These are phyloP conservation scores for Carapus acus DNA, from an alignment of 2,797 vertebrate species.

Conservation along the genomic window DNA sequence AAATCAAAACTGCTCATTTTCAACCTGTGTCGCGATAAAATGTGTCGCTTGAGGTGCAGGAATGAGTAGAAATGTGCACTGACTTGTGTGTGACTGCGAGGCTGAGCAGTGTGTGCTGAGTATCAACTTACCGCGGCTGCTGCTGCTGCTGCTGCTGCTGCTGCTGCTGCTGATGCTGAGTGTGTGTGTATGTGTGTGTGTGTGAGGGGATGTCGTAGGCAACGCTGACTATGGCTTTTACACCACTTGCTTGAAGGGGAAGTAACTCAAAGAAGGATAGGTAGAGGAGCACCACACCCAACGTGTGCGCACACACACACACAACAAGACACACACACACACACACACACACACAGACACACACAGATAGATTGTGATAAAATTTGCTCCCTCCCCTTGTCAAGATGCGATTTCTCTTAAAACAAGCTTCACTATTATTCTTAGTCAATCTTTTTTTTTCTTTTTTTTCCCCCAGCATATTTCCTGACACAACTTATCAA, in stretches of 20 bases:
- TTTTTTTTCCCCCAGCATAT: too few species aligned
- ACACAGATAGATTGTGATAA: conserved; percentile 14
- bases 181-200: conserved; percentile 12
- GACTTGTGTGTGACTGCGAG: background rate
- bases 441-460: too few species aligned
- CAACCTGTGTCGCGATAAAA: background rate
- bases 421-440: background rate
- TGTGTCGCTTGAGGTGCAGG: background rate
- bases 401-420: background rate
- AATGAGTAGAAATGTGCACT: background rate
- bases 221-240: conserved; percentile 23
- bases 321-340: too few species aligned
- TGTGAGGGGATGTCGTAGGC: conserved; percentile 16
- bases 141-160: conserved; percentile 42
- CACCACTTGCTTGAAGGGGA: conserved; percentile 68
- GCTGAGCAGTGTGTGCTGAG: background rate
- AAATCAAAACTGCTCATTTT: background rate
- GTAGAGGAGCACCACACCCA: conserved; percentile 48
- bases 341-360: background rate
- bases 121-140: conserved; percentile 27
- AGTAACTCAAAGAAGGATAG: conserved; percentile 47
- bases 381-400: conserved; percentile 19
- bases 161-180: conserved; percentile 48
- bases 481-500: too few species aligned
- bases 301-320: conserved; percentile 14